Evolutionary conservation across 2,797 vertebrate genomes (phyloP).

Genomic region (Malurus splendens): DNA sequence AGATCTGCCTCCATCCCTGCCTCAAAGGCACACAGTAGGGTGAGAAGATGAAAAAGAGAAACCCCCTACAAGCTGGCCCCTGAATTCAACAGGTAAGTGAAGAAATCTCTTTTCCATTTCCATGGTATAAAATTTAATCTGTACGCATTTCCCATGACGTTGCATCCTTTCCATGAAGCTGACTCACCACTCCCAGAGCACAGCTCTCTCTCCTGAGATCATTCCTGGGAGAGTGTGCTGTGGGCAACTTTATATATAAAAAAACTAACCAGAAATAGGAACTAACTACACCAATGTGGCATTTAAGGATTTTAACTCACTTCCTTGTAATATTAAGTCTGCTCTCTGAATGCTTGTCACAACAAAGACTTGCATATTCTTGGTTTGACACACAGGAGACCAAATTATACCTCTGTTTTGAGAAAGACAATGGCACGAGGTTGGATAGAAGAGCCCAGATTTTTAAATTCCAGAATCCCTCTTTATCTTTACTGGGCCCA

Average conservation of each 20-base stretch:
- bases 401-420: not conserved
- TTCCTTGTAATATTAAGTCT: not conserved
- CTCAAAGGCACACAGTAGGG: not conserved
- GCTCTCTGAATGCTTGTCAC: not conserved
- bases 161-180: not conserved
- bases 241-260: not conserved
- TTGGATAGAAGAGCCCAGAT: not conserved
- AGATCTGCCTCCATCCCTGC: not conserved
- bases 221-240: not conserved
- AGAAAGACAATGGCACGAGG: not conserved
- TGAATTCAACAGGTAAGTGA: not conserved
- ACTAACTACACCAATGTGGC: not conserved
- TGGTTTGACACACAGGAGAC: not conserved
- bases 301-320: not conserved
- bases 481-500: not conserved
- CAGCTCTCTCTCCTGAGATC: not conserved
- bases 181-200: not conserved
- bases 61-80: not conserved
- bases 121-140: not conserved
- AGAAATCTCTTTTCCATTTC: not conserved
- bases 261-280: not conserved
- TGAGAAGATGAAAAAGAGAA: not conserved
- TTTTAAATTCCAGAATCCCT: not conserved
- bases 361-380: not conserved
- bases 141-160: not conserved